Percentiles rank a stretch among this genome's conserved stretches.
Evolutionary conservation across 2,888 invertebrate species (phyloP).

Genomic region (Napeogenes inachia): DNA sequence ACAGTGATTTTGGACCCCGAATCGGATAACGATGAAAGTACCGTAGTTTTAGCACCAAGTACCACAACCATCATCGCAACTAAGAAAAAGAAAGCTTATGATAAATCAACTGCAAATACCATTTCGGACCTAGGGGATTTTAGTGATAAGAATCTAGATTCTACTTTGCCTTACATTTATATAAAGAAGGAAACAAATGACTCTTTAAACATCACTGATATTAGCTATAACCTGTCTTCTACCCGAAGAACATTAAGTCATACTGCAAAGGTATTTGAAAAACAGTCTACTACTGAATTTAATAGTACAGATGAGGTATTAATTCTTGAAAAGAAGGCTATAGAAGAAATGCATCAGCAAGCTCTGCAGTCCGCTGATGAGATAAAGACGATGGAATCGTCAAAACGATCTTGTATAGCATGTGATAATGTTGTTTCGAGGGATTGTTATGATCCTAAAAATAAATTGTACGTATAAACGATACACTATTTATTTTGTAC

Average conservation of each 20-base stretch:
- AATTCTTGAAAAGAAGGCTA: constrained; percentile 34
- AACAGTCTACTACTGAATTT: no score
- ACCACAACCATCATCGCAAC: constrained; percentile 28
- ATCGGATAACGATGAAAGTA: constrained; percentile 21
- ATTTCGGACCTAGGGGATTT: background rate
- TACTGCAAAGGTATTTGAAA: no score
- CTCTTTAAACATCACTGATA: no score
- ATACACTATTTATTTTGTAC: background rate
- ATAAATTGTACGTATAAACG: constrained; percentile 43
- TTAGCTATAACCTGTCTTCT: no score
- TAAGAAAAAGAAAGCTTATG: constrained; percentile 34
- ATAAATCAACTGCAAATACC: constrained; percentile 20
- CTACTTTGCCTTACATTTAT: background rate
- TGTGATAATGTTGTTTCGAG: constrained; percentile 51
- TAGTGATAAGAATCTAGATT: background rate
- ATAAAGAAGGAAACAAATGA: background rate
- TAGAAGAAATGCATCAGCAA: constrained; percentile 23
- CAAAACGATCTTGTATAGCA: constrained; percentile 48
- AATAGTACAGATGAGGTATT: constrained; percentile 33
- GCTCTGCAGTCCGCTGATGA: constrained; percentile 15
- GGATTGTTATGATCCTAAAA: constrained; percentile 49
- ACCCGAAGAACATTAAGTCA: no score
- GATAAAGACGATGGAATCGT: constrained; percentile 15
- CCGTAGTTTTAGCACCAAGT: constrained; percentile 11
- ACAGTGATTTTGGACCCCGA: constrained; percentile 24